Conservation (phyloP, 2,797 vertebrate species). For the Pangasius larnaudii region DNA sequence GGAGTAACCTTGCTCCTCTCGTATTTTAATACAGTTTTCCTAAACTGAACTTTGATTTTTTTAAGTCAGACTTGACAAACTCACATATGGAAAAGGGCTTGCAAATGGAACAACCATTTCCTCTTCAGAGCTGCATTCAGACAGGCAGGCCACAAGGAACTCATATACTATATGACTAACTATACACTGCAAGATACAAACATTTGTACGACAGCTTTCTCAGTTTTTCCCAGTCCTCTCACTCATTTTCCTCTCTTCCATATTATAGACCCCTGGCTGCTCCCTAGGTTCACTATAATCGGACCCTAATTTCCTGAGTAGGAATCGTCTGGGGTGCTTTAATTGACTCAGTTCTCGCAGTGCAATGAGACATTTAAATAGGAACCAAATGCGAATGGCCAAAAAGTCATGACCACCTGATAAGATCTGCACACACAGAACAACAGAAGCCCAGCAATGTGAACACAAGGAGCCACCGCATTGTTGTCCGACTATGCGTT, state of each 20-base stretch:
- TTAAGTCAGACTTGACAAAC: constrained; percentile 43
- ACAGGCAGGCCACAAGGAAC: constrained; percentile 9
- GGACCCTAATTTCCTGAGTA: constrained; percentile 62
- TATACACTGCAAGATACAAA: neutral
- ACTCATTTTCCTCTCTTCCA: constrained; percentile 29
- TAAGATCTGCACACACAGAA: constrained; percentile 57
- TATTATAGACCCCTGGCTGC: constrained; percentile 42
- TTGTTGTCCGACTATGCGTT: constrained; percentile 41
- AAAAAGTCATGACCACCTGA: constrained; percentile 59
- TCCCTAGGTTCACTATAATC: constrained; percentile 62
- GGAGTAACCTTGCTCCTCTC: constrained; percentile 43
- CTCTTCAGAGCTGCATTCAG: neutral
- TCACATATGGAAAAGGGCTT: constrained; percentile 43
- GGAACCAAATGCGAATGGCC: constrained; percentile 63
- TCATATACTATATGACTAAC: neutral
- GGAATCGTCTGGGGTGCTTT: constrained; percentile 57
- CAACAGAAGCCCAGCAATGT: constrained; percentile 44
- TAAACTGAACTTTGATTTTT: constrained; percentile 58
- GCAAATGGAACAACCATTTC: constrained; percentile 17
- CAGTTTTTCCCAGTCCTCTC: neutral
- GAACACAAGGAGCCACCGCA: constrained; percentile 38
- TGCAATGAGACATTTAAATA: constrained; percentile 61
- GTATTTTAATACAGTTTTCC: constrained; percentile 49
- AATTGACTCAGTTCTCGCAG: constrained; percentile 57
- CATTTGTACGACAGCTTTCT: constrained; percentile 7